Percentiles rank a stretch among this genome's conserved stretches.
These are phyloP conservation scores for Dichetophora obliterata DNA, from an alignment of 2,888 invertebrate genomes.

Conservation along the genomic window DNA sequence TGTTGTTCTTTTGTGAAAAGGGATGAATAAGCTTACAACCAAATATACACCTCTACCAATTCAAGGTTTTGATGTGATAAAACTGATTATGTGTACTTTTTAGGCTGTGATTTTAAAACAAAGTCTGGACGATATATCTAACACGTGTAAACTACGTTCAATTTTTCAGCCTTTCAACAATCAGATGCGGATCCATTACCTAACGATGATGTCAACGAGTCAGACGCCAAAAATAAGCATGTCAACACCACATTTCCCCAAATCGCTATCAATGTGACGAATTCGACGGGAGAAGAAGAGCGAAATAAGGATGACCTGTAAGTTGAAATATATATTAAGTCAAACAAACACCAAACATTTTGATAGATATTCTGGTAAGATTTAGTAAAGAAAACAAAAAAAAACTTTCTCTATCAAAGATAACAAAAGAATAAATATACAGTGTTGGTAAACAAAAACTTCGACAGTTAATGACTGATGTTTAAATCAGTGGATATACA, in stretches of 20 bases:
- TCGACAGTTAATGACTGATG: too few species aligned
- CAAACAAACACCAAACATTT: too few species aligned
- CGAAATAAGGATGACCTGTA: constrained; percentile 58
- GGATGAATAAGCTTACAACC: constrained; percentile 8
- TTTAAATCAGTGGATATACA: too few species aligned
- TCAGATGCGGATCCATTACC: constrained; percentile 66
- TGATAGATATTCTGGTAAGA: too few species aligned
- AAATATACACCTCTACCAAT: constrained; percentile 8
- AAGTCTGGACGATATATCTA: background rate
- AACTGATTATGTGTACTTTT: too few species aligned
- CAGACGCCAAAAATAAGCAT: constrained; percentile 54
- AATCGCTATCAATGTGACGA: constrained; percentile 68
- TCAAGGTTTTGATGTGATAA: background rate
- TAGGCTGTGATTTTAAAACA: background rate
- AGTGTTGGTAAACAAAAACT: too few species aligned
- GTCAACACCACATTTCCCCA: constrained; percentile 55
- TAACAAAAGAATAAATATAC: too few species aligned
- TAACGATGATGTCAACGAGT: constrained; percentile 59
- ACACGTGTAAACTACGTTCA: background rate
- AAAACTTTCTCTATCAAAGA: too few species aligned
- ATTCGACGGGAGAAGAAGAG: constrained; percentile 68
- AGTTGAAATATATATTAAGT: too few species aligned
- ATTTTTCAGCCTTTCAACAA: constrained; percentile 27
- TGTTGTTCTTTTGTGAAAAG: background rate
- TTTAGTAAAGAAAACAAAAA: too few species aligned